Conservation (phyloP, 2,888 invertebrate species). For the Argynnis bischoffii region DNA sequence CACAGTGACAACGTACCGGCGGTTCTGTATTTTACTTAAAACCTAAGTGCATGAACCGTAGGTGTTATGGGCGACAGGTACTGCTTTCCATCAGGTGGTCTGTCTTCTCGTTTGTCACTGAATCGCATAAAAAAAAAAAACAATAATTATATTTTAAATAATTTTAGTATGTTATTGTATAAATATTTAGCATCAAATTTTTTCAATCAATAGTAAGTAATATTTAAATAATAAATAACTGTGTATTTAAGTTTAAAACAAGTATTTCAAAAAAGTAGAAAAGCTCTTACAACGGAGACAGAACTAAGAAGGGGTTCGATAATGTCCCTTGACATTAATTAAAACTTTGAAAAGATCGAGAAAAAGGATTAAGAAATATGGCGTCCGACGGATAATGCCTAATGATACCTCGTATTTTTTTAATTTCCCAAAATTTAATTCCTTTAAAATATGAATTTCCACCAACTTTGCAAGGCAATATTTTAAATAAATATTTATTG, state of each 20-base stretch:
- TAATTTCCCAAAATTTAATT: constrained; percentile 68
- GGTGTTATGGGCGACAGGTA: too few species aligned
- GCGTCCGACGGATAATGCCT: constrained; percentile 66
- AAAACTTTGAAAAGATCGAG: constrained; percentile 75
- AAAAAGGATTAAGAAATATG: constrained; percentile 79
- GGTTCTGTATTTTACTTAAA: too few species aligned
- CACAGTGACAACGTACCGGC: too few species aligned
- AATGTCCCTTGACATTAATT: constrained; percentile 81
- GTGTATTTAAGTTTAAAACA: not conserved
- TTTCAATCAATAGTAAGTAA: not conserved
- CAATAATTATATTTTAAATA: too few species aligned
- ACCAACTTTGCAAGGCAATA: too few species aligned
- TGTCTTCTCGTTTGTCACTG: too few species aligned
- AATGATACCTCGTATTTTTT: constrained; percentile 68
- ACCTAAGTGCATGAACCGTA: too few species aligned
- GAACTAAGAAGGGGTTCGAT: constrained; percentile 67
- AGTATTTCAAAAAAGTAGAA: constrained; percentile 52
- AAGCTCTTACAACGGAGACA: constrained; percentile 54
- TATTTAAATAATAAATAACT: not conserved
- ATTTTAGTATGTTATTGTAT: not conserved
- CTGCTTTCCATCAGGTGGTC: too few species aligned
- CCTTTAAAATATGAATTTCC: constrained; percentile 35
- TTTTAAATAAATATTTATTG: too few species aligned
- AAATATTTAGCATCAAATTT: not conserved
- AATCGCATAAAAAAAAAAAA: too few species aligned